Base-by-base conservation (phyloP, 2,113 vertebrate genomes). In the Salvelinus alpinus region DNA sequence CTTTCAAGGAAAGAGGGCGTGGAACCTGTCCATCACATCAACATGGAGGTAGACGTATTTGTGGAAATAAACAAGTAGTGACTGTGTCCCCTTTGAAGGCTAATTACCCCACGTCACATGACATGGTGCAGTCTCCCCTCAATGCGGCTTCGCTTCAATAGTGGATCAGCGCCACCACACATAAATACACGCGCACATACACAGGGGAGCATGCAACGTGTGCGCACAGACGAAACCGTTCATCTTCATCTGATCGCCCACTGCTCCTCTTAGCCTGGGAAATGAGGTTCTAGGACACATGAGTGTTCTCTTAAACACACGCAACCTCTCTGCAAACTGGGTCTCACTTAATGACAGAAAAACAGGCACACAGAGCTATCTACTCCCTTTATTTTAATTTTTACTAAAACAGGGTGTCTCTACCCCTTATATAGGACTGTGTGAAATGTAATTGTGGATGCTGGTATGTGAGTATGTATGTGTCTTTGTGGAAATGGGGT, bases 161-260 rank as follows among this genome's bases (percentile, higher is more conserved):
- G 5, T 24, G 20, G 22, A 64, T 25, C 20, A 3, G 11, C 22
- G 22, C 9, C 20, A 18, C 20, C 60, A 25, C 22, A n/a, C 60
- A 64, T n/a, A 25, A 18, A 64, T n/a, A 64, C 62, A 64, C 62
- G 25, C 22, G 22, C 62, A 25, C 22, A 25, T 22, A 64, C 62
- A 64, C 62, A 25, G 18, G 22, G 18, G 22, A 8, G 22, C 62
- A 64, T 22, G 11, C 62, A 64, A 64, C 22, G 11, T 22, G 22
- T 22, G 9, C 22, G 25, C 62, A 25, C 22, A 64, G 1, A 25
- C 62, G 25, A 5, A 64, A 72, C 62, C 73, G 74, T 80, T 81
- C 82, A 83, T 85, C 73, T 72, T 83, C 54, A 57, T 70, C 74
- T 68, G 67, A 44, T 68, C 77, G 51, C 24, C 67, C 18, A 6